Evolutionary conservation across 2,888 invertebrate genomes (phyloP), one percentile per base, ranked within the genome.

Genomic region (Scaptomyza cyrtandrae): DNA sequence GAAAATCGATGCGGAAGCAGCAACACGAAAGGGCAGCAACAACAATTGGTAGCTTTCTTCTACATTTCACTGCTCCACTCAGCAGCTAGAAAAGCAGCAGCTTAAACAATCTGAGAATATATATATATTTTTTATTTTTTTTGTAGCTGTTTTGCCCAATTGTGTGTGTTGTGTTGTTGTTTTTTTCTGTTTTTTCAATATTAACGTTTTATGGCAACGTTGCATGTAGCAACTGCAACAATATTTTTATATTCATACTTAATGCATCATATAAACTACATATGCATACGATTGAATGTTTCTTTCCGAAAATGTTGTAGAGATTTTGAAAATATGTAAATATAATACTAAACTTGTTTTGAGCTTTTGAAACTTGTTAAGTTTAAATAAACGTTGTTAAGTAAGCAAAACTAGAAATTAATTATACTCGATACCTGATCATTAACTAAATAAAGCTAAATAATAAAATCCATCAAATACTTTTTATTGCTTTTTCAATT

Each of bases 1-100:
- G 78, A 85, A 84, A 86, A 86, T 84, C 81, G 77, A 82, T 81
- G 82, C 86, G 86, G 82, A 85, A 86, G 84, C 86, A 71, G 65
- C 67, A 73, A 64, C 70, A 80, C 80, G 74, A 78, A 78, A 76
- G 76, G 80, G 76, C 80, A 78, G 50, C 67, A 55, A 37, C 64
- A 43, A 58, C 71, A 67, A 71, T 58, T 63, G 50, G 54, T 27
- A 43, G 73, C 73, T 72, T 73, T 73, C 73, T 75, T 75, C 62
- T 37, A n/a, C 63, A 71, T 75, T 74, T 74, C 73, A 70, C 74
- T 72, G 58, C 63, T 58, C 58, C 35, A 67, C 67, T 69, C 65
- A 44, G 45, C 69, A 52, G 19, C 50, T 24, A 19, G 19, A 19
- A 19, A 19, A 19, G 19, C 65, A 44, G 45, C 69, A 52, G 37